Base-by-base conservation (phyloP, 2,797 vertebrate genomes). In the Cygnus olor region DNA sequence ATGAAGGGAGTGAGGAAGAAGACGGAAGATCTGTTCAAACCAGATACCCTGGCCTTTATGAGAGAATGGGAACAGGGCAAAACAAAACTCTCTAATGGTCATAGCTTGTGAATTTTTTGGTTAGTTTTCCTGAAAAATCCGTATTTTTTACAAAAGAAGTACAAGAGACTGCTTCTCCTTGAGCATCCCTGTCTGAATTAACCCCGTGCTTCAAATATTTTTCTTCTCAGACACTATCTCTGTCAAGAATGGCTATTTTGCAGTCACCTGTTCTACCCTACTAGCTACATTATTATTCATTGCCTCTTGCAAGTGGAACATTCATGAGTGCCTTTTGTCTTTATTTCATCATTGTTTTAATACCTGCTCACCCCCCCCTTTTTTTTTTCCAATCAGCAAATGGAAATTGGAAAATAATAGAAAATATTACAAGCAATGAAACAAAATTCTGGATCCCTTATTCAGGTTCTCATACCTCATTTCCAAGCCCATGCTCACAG, bases 1-100 rank as follows among this genome's bases (percentile, higher is more conserved):
- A 57, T 1, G 14, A 68, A 66, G 27, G 15, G 19, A 40, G 5
- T 5, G 51, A 70, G 81, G 58, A 18, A 5, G 8, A 65, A 32
- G 0, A 4, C 36, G 69, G 34, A 69, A 40, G 12, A 34, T 49
- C 24, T 5, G 36, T 0, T 0, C 28, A n/a, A 74, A 70, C 1
- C 4, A 36, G 18, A 8, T 19, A 56, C 10, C 6, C 2, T 49
- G 22, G 10, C 8, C 42, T 76, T 89, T 56, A 24, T 14, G 44
- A 49, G 8, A 54, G 9, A 69, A 85, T 8, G 2, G 5, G 8
- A 70, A 20, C 2, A 47, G 13, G 9, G 66, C 5, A 70, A 27
- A 56, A 3, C 10, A 61, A 64, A 88, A 21, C 6, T 27, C 22
- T 58, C 25, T 53, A 10, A 64, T 30, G 27, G 5, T 34, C 42